Percentiles rank a stretch among this genome's conserved stretches.
Conservation (phyloP, 64 coral and sea anemone species). For the Cladopsammia gracilis region DNA sequence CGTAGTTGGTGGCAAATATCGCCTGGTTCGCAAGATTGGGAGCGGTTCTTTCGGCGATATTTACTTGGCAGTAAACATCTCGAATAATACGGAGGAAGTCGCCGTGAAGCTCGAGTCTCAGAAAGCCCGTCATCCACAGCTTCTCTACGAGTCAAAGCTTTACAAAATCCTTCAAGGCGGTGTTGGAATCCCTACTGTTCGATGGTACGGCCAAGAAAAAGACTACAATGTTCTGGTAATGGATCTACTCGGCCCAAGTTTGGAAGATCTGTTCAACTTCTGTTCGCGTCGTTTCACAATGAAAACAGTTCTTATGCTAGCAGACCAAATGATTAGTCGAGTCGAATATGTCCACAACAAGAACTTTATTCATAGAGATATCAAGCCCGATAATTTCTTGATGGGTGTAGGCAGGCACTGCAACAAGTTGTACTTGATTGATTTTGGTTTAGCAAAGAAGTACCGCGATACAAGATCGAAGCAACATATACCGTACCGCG, state of each 20-base stretch:
- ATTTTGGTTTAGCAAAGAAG: constrained; percentile 99
- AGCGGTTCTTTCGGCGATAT: constrained; percentile 99
- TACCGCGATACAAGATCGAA: constrained; percentile 90
- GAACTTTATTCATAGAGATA: constrained; percentile 99
- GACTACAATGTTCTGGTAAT: constrained; percentile 98
- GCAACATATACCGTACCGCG: constrained; percentile 97
- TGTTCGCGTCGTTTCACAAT: constrained; percentile 99
- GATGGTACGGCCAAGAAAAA: constrained; percentile 97
- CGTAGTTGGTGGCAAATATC: constrained; percentile 96
- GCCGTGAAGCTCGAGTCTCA: constrained; percentile 97
- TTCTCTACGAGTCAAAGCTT: constrained; percentile 98
- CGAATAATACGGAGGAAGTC: constrained; percentile 88
- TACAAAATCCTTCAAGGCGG: constrained; percentile 97
- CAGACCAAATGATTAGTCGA: constrained; percentile 99
- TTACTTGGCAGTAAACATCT: constrained; percentile 92
- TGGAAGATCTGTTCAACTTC: constrained; percentile 99
- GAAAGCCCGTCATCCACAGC: constrained; percentile 99
- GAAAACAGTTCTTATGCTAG: constrained; percentile 99
- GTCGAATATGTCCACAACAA: constrained; percentile 99
- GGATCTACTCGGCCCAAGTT: constrained; percentile 97
- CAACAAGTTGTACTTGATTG: constrained; percentile 99
- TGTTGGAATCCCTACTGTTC: constrained; percentile 94
- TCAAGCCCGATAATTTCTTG: constrained; percentile 99
- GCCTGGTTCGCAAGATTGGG: constrained; percentile 96
- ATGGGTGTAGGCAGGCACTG: constrained; percentile 98